Base-by-base conservation (phyloP, 2,797 vertebrate species). In the Carduelis carduelis region DNA sequence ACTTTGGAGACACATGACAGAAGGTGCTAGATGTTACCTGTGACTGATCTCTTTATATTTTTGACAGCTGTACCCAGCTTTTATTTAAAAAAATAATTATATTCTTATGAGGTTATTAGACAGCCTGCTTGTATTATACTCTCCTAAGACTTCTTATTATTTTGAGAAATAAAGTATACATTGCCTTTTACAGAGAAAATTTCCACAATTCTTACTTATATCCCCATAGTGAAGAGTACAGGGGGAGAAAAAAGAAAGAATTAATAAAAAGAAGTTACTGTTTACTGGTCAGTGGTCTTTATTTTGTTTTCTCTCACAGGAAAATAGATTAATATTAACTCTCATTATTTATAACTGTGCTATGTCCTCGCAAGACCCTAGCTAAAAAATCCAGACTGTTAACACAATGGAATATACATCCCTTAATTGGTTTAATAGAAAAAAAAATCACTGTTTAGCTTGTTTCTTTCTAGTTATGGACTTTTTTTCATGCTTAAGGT, bases 211-310 rank as follows among this genome's bases (percentile, higher is more conserved):
- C 19, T 41, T 46, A 37, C 23, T 66, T 16, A 66, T 18, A 41
- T 57, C 2, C 35, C 39, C 21, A 46, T 3, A 78, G 4, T 24
- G 34, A 87, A 77, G 32, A 39, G 7, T 35, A 72, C 2, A 56
- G 11, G 0, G 4, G 4, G 1, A 12, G 24, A 10, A 50, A n/a
- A 57, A 59, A 18, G 6, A 24, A 49, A 18, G 17, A 21, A 24
- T 16, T 2, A 37, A 27, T 22, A 11, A 44, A 13, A 49, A 18
- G 1, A 44, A 55, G 6, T 1, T 35, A 14, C 1, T 53, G 4
- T 75, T 71, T 63, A 43, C 21, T 34, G 8, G 9, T 49, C 55
- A 47, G 4, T 66, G 4, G 0, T 32, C 41, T 79, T 30, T 50
- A 44, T 71, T 64, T 57, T 83, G 4, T 26, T 83, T 85, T 53